Conservation (phyloP, 2,888 invertebrate species). For the Papilio elwesi region DNA sequence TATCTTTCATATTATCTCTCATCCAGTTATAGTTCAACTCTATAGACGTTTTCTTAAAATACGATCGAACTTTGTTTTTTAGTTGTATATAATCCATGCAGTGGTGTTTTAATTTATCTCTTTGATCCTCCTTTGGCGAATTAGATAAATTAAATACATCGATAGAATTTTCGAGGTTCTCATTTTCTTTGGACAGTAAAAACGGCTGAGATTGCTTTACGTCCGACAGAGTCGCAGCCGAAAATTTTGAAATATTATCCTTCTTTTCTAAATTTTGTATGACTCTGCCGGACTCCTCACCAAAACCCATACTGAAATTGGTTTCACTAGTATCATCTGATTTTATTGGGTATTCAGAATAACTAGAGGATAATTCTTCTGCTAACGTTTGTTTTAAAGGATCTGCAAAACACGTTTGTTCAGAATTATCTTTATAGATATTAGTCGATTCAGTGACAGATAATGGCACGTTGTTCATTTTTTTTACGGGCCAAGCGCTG, state of each 20-base stretch:
- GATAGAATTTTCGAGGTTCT: slow-evolving; percentile 48
- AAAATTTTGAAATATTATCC: slow-evolving; percentile 71
- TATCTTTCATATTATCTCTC: slow-evolving; percentile 52
- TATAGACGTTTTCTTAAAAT: slow-evolving; percentile 64
- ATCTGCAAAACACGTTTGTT: slow-evolving; percentile 49
- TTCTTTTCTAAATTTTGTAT: slow-evolving; percentile 74
- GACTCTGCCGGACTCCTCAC: slow-evolving; percentile 85
- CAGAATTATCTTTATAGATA: slow-evolving; percentile 53
- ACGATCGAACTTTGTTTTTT: slow-evolving; percentile 66
- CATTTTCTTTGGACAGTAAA: slow-evolving; percentile 65
- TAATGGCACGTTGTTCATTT: slow-evolving; percentile 37
- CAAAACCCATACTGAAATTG: slow-evolving; percentile 83
- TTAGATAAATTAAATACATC: slow-evolving; percentile 43
- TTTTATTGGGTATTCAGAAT: slow-evolving; percentile 53
- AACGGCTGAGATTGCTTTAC: slow-evolving; percentile 82
- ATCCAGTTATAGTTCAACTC: slow-evolving; percentile 59
- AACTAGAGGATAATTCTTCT: slow-evolving; percentile 65
- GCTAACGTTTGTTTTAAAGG: slow-evolving; percentile 62
- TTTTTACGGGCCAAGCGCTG: slow-evolving; percentile 66
- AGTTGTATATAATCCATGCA: slow-evolving; percentile 61
- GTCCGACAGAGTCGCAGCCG: slow-evolving; percentile 85
- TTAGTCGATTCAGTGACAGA: slow-evolving; percentile 51
- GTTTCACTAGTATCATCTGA: slow-evolving; percentile 60
- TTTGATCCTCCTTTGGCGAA: slow-evolving; percentile 51
- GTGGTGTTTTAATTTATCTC: slow-evolving; percentile 53